phyloP scores from a whole-genome alignment of 2,113 vertebrate genomes.

The Aplodontia rufa region DNA sequence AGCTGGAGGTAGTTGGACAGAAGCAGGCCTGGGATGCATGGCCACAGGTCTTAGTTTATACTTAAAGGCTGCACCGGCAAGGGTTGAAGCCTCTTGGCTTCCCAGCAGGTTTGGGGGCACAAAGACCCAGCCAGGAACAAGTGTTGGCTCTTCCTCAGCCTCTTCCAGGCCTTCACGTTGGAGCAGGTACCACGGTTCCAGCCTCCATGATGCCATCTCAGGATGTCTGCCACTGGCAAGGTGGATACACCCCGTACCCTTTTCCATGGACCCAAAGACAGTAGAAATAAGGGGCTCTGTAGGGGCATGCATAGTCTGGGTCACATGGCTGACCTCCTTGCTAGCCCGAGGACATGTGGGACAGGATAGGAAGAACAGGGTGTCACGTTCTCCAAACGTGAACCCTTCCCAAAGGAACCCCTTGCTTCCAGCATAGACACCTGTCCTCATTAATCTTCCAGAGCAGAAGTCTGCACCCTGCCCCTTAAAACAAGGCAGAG shows the following conservation, averaged over 20 bases:
- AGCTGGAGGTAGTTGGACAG: not conserved
- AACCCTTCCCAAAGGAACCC: not conserved
- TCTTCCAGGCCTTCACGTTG: not conserved
- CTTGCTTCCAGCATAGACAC: not conserved
- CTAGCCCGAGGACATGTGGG: no score
- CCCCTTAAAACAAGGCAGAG: not conserved
- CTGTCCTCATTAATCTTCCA: not conserved
- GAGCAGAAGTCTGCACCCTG: not conserved
- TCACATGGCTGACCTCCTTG: no score
- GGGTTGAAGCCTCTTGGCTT: not conserved
- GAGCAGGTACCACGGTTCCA: not conserved
- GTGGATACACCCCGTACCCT: not conserved
- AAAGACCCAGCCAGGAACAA: not conserved
- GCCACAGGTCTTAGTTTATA: rapidly evolving
- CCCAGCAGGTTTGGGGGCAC: not conserved
- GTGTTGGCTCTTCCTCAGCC: not conserved
- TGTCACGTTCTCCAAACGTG: not conserved
- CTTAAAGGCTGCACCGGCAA: not conserved
- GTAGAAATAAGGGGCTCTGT: no score
- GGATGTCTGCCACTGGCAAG: no score
- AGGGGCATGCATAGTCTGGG: no score
- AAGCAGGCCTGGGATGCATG: not conserved
- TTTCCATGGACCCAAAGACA: not conserved
- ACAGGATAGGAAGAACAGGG: not conserved
- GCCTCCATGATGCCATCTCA: not conserved